phyloP scores from a whole-genome alignment of 2,888 invertebrate genomes.

The Hirtodrosophila trivittata region DNA sequence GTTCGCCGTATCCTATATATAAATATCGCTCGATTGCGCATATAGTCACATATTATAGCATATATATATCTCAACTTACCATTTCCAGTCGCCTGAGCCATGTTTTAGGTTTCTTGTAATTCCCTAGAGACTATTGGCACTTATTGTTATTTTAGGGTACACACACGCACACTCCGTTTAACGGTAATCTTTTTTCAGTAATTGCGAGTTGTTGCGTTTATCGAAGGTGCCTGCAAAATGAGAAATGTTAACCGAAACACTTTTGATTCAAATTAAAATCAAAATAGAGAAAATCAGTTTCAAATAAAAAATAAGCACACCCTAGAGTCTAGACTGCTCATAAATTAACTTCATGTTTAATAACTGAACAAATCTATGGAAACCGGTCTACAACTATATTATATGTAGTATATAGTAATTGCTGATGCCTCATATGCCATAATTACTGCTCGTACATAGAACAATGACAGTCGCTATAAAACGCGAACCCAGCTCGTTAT shows the following conservation, averaged over 20 bases:
- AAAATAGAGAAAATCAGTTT: no score
- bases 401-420: slow-evolving; percentile 8
- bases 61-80: slow-evolving; percentile 25
- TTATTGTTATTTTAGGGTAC: neutral
- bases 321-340: no score
- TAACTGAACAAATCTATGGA: no score
- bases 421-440: neutral
- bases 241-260: slow-evolving; percentile 4
- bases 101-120: slow-evolving; percentile 1
- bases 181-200: slow-evolving; percentile 4
- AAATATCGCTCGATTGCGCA: slow-evolving; percentile 1
- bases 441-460: slow-evolving; percentile 13
- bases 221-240: slow-evolving; percentile 18
- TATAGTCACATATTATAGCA: slow-evolving; percentile 3
- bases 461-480: slow-evolving; percentile 5
- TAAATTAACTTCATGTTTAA: no score
- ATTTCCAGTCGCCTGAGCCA: slow-evolving; percentile 22
- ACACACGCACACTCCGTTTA: slow-evolving; percentile 1
- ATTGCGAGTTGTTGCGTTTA: slow-evolving; percentile 6
- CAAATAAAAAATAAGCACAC: no score
- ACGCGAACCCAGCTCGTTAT: slow-evolving; percentile 14
- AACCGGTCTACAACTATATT: no score
- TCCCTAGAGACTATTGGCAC: neutral
- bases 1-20: slow-evolving; percentile 18
- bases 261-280: neutral